Conservation (phyloP, 2,888 invertebrate genomes). For the Phrixothrix hirtus region DNA sequence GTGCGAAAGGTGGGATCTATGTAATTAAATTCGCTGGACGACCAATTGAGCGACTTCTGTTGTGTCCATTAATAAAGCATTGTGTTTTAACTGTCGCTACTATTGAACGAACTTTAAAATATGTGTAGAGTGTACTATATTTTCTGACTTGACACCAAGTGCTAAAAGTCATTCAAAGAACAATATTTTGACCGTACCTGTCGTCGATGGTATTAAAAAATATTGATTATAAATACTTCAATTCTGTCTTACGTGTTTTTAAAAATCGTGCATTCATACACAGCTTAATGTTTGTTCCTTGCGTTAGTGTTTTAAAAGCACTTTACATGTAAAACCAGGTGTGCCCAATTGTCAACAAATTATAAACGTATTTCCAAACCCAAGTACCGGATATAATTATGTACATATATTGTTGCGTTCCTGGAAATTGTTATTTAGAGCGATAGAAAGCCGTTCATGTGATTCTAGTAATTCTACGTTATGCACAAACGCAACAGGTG, state of each 20-base stretch:
- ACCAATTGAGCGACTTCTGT: no score
- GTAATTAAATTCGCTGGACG: no score
- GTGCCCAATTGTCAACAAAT: slow-evolving; percentile 26
- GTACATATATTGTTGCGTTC: slow-evolving; percentile 29
- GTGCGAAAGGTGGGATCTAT: no score
- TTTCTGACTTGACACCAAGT: no score
- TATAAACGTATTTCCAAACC: slow-evolving; percentile 32
- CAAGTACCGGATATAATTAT: slow-evolving; percentile 32
- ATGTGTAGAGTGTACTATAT: no score
- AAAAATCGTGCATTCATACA: not conserved
- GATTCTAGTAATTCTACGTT: not conserved
- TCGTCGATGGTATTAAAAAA: not conserved
- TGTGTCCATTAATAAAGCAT: no score
- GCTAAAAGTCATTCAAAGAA: no score
- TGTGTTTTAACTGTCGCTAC: no score
- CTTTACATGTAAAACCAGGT: slow-evolving; percentile 25
- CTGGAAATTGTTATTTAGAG: slow-evolving; percentile 27
- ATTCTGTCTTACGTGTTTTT: not conserved
- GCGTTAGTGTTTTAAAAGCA: no score
- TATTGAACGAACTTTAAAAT: no score
- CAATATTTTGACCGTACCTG: not conserved
- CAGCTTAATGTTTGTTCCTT: no score
- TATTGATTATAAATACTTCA: no score
- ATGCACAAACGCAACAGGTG: not conserved
- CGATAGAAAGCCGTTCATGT: slow-evolving; percentile 18